These are phyloP conservation scores for Oreochromis tanganicae DNA, from an alignment of 2,113 vertebrate genomes.

Conservation along the genomic window DNA sequence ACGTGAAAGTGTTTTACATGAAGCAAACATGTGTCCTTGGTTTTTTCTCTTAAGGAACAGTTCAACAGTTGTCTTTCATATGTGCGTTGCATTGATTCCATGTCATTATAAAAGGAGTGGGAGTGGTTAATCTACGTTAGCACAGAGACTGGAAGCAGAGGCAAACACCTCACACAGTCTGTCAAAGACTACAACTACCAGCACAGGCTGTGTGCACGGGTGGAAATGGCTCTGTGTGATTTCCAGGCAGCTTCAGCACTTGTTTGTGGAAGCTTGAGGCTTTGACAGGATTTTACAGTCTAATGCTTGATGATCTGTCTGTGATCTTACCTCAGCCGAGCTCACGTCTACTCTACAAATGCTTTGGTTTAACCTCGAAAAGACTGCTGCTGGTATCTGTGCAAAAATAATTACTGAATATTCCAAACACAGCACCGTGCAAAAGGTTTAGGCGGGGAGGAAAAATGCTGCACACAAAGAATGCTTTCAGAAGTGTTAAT, in stretches of 20 bases:
- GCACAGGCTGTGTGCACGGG: accelerated
- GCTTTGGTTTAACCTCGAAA: accelerated
- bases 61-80: background rate
- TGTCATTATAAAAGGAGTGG: background rate
- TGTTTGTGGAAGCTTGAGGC: accelerated
- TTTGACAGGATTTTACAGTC: accelerated
- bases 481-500: background rate
- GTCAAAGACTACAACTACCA: background rate
- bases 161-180: background rate
- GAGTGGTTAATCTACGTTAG: background rate
- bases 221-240: accelerated
- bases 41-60: background rate
- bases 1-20: background rate
- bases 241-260: background rate
- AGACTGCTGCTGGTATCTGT: background rate
- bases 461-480: background rate
- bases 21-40: background rate
- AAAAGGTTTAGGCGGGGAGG: too few species aligned
- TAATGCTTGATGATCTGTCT: background rate
- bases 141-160: background rate
- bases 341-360: accelerated
- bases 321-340: background rate
- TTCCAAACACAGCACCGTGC: background rate
- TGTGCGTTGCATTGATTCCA: background rate
- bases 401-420: background rate